Percentiles rank a stretch among this genome's conserved stretches.
Conservation (phyloP, 2,888 invertebrate genomes). For the Drosophila aldrichi region DNA sequence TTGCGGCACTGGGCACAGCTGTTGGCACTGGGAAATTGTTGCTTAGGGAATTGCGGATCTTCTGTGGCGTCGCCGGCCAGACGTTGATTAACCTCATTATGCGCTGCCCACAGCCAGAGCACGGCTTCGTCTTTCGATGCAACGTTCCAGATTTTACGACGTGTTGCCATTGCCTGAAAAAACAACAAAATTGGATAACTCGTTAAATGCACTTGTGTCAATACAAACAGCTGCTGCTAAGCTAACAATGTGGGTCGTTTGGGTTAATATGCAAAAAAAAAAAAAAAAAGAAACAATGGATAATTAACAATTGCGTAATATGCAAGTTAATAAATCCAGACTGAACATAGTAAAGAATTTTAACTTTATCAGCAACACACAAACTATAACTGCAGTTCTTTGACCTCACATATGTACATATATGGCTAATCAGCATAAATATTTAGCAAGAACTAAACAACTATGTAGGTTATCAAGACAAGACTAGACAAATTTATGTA, state of each 20-base stretch:
- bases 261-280: conserved; percentile 4
- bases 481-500: not conserved
- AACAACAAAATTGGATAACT: conserved; percentile 21
- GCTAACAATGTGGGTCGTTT: not conserved
- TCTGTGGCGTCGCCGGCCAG: conserved; percentile 94
- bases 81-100: conserved; percentile 96
- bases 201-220: conserved; percentile 30
- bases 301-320: conserved; percentile 24
- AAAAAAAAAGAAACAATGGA: not conserved
- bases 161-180: conserved; percentile 90
- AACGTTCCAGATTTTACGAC: conserved; percentile 90
- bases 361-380: conserved; percentile 38
- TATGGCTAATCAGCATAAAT: conserved; percentile 15
- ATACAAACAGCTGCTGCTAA: conserved; percentile 45
- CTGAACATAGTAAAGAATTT: not conserved
- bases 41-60: conserved; percentile 95
- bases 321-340: not conserved
- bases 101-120: conserved; percentile 97
- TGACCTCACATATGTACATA: conserved; percentile 19
- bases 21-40: conserved; percentile 91
- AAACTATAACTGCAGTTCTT: conserved; percentile 6
- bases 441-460: not conserved
- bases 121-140: conserved; percentile 91
- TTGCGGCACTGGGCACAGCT: conserved; percentile 89
- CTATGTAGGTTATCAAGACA: not conserved